A percentile compares a stretch with the other conserved stretches of the same genome.
phyloP scores from a whole-genome alignment of 2,113 vertebrate genomes.

The Mirza zaza region DNA sequence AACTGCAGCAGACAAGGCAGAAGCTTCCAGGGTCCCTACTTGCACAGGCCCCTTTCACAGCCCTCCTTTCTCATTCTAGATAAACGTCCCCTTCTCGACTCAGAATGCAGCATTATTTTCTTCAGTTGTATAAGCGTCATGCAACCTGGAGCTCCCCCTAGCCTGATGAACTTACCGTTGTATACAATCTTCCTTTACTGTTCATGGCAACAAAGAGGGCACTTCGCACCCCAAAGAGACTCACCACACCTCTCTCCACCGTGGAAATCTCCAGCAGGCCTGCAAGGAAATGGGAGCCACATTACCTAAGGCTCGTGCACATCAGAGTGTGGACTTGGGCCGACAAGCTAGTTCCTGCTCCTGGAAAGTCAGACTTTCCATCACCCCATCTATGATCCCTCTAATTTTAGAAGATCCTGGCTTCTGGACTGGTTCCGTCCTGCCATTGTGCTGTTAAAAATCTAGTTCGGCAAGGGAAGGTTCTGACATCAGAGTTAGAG shows the following conservation, averaged over 20 bases:
- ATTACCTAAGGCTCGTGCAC: background rate
- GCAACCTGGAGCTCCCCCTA: background rate
- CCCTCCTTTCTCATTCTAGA: background rate
- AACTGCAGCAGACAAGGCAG: background rate
- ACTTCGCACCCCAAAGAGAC: conserved; percentile 93
- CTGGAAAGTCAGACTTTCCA: background rate
- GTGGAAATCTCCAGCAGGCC: conserved; percentile 97
- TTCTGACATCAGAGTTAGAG: background rate
- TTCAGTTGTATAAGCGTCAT: background rate
- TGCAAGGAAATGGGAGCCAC: conserved; percentile 75
- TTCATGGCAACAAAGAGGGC: conserved; percentile 95
- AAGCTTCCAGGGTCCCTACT: no score
- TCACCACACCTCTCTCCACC: conserved; percentile 95
- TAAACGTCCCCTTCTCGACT: background rate
- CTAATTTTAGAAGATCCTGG: background rate
- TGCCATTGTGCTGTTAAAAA: background rate
- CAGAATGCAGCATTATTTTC: background rate
- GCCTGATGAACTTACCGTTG: conserved; percentile 89
- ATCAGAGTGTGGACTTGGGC: no score
- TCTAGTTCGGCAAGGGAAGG: background rate
- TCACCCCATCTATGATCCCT: background rate
- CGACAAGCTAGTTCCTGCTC: background rate
- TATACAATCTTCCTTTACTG: conserved; percentile 92
- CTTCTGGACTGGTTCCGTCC: background rate
- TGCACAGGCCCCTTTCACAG: background rate